Percentiles rank a stretch among this genome's conserved stretches.
phyloP scores from a whole-genome alignment of 2,113 vertebrate species.

The Xenopus borealis region DNA sequence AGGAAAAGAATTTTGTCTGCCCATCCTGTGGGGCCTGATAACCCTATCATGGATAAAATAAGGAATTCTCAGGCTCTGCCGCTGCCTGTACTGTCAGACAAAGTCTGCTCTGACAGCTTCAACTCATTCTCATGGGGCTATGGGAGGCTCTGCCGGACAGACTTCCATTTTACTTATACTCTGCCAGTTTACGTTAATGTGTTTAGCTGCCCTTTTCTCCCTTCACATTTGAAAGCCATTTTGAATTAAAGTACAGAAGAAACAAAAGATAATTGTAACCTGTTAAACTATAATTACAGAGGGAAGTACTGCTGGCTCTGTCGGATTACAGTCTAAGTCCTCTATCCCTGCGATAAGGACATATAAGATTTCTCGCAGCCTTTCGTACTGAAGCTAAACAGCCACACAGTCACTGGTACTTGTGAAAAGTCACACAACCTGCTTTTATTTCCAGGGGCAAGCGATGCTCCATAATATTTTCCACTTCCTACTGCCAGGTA shows the following conservation, averaged over 20 bases:
- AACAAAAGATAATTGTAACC: not conserved
- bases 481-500: too few relatives aligned
- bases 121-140: not conserved
- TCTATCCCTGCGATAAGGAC: too few relatives aligned
- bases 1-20: not conserved
- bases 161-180: not conserved
- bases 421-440: too few relatives aligned
- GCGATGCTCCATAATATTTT: too few relatives aligned
- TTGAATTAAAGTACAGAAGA: not conserved
- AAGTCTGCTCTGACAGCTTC: not conserved
- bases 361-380: too few relatives aligned
- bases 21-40: constrained; percentile 18
- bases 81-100: not conserved
- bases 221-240: not conserved
- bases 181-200: not conserved
- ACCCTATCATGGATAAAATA: not conserved
- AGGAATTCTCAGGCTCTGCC: not conserved
- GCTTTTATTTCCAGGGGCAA: too few relatives aligned
- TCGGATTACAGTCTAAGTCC: not conserved
- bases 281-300: not conserved
- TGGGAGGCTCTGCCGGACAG: not conserved
- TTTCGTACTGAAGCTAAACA: too few relatives aligned
- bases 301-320: not conserved
- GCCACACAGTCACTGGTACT: too few relatives aligned
- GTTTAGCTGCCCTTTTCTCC: not conserved